These are phyloP conservation scores for Apis cerana DNA, from an alignment of 1,140 invertebrate genomes.

Conservation along the genomic window DNA sequence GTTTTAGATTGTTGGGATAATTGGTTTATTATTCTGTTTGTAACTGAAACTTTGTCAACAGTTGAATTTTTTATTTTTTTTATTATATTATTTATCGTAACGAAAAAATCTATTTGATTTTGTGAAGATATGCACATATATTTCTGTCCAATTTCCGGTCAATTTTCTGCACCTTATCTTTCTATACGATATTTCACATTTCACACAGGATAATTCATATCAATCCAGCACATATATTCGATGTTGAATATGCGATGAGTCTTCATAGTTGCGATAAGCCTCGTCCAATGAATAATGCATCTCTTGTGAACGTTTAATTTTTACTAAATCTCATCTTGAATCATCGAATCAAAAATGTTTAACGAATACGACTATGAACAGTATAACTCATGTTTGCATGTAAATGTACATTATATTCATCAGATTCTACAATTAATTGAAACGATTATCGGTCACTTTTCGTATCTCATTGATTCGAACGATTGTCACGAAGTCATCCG, in stretches of 20 bases:
- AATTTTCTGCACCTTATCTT: background rate
- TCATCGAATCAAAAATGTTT: background rate
- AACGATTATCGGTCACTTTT: background rate
- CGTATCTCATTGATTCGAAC: background rate
- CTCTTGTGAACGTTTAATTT: background rate
- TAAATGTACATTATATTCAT: background rate
- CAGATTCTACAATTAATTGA: background rate
- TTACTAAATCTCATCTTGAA: conserved; percentile 5
- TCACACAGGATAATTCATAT: conserved; percentile 1
- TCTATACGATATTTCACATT: background rate
- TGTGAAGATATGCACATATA: background rate
- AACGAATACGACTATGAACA: background rate
- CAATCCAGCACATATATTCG: conserved; percentile 7
- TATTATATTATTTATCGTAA: no score
- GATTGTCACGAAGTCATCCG: conserved; percentile 12
- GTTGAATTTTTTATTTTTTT: no score
- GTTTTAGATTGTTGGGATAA: no score
- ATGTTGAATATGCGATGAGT: conserved; percentile 28
- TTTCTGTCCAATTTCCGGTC: background rate
- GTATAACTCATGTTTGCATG: no score
- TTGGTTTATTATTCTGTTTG: no score
- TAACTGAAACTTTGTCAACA: no score
- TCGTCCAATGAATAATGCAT: conserved; percentile 24
- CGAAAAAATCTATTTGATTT: background rate
- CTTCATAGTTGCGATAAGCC: background rate